Percentiles rank a stretch among this genome's conserved stretches.
Conservation (phyloP, 1,140 invertebrate species). For the Drosophila insularis region DNA sequence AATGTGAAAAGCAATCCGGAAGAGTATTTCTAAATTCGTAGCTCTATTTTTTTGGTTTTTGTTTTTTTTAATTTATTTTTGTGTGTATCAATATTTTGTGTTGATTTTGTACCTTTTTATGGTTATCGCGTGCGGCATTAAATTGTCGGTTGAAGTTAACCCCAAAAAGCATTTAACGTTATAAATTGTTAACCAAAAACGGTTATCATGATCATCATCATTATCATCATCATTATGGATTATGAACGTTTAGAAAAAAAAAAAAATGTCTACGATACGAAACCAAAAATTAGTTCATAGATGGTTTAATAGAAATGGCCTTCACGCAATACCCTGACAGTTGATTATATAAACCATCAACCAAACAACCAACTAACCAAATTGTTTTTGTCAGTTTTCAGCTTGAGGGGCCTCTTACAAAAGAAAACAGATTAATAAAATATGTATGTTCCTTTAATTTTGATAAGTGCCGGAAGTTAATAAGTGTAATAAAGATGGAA, state of each 20-base stretch:
- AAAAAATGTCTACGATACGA: not conserved
- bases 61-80: not conserved
- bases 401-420: not conserved
- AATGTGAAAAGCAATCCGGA: not conserved
- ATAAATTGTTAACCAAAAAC: conserved; percentile 53
- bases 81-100: conserved; percentile 27
- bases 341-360: conserved; percentile 49
- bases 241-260: conserved; percentile 3
- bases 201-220: conserved; percentile 37
- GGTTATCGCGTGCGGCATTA: conserved; percentile 57
- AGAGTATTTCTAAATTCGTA: conserved; percentile 15
- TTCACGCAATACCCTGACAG: conserved; percentile 49
- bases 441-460: not conserved
- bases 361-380: not conserved
- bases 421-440: not conserved
- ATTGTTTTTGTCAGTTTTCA: not conserved
- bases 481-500: too few species aligned
- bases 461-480: not conserved
- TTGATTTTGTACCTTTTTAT: conserved; percentile 40
- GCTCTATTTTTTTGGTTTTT: not conserved
- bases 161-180: conserved; percentile 33
- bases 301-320: conserved; percentile 61
- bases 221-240: conserved; percentile 19
- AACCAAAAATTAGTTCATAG: conserved; percentile 49
- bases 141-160: conserved; percentile 32